These are phyloP conservation scores for Tragelaphus scriptus DNA, from an alignment of 2,113 vertebrate genomes.

Conservation along the genomic window DNA sequence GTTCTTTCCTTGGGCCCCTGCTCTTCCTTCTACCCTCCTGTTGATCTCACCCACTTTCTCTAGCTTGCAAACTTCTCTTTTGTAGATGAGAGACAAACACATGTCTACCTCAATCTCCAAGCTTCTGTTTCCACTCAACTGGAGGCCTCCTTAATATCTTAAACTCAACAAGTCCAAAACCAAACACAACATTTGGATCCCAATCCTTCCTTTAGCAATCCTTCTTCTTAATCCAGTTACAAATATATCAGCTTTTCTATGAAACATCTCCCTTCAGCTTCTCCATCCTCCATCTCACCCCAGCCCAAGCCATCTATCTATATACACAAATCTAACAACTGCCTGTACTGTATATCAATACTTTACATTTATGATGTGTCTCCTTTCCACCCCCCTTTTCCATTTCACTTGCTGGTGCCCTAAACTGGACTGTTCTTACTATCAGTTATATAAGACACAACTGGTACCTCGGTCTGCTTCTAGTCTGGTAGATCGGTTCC, in stretches of 20 bases:
- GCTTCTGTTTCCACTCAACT: background rate
- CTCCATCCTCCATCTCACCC: background rate
- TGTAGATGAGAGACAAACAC: background rate
- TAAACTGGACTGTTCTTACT: background rate
- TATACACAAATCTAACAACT: background rate
- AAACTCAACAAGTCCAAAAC: background rate
- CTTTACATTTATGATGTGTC: background rate
- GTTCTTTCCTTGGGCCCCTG: background rate
- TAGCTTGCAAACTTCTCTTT: background rate
- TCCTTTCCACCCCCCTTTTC: background rate
- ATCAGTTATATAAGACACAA: background rate
- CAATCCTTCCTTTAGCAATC: background rate
- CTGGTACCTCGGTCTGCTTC: background rate
- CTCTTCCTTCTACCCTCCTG: fast-evolving
- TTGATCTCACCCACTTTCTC: background rate
- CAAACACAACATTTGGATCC: background rate
- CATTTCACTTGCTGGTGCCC: background rate
- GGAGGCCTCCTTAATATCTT: background rate
- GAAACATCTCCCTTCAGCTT: background rate
- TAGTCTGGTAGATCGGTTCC: background rate
- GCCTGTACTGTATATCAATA: background rate
- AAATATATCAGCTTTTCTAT: background rate
- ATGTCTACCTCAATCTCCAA: background rate
- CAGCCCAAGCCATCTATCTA: too few relatives aligned
- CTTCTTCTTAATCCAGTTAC: background rate